Evolutionary conservation across 2,797 vertebrate species (phyloP).

Genomic region (Tragelaphus oryx): DNA sequence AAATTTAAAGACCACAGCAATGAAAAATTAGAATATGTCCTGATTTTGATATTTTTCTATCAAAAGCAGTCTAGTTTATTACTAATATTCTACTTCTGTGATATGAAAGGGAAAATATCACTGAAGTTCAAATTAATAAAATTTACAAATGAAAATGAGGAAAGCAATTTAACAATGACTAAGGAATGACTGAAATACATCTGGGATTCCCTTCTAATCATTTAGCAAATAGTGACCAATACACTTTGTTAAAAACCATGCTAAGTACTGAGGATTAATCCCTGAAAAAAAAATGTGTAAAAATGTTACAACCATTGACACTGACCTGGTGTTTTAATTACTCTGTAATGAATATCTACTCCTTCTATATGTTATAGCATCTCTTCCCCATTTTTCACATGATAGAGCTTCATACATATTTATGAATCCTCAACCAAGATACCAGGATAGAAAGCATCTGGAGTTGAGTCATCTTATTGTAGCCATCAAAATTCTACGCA

Average conservation of each 20-base stretch:
- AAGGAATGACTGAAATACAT: background rate
- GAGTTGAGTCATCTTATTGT: background rate
- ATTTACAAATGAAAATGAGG: background rate
- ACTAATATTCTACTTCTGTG: background rate
- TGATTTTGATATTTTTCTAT: background rate
- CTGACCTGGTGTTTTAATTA: background rate
- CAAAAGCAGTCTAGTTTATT: background rate
- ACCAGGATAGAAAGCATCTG: no score
- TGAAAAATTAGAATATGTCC: background rate
- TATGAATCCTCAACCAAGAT: background rate
- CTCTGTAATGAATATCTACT: background rate
- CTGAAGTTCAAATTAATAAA: background rate
- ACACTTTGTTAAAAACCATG: background rate
- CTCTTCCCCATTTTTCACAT: background rate
- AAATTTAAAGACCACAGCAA: background rate
- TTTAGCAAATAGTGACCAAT: background rate
- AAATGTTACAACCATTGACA: background rate
- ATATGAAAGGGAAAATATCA: background rate
- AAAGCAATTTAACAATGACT: background rate
- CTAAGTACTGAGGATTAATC: background rate
- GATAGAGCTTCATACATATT: background rate
- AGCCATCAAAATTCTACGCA: background rate
- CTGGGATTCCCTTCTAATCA: background rate
- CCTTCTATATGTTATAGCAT: background rate
- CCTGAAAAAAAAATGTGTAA: background rate